These are phyloP conservation scores for Lithobates pipiens DNA, from an alignment of 2,797 vertebrate species.

Conservation along the genomic window DNA sequence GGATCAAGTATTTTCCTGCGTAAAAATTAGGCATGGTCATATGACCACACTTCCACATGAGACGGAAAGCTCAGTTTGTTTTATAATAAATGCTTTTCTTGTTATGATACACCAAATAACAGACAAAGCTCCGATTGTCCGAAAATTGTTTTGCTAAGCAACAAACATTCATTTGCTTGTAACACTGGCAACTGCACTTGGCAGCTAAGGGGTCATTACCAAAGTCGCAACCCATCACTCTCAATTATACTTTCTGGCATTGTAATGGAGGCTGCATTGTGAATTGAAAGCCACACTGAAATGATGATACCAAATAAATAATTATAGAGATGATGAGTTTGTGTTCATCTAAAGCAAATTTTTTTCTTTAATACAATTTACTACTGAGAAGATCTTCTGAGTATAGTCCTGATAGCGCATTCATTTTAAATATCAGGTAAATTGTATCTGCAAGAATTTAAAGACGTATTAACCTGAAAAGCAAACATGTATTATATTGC, in stretches of 20 bases:
- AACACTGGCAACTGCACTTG: constrained; percentile 20
- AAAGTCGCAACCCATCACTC: constrained; percentile 23
- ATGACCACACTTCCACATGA: constrained; percentile 25
- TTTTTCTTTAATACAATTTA: background rate
- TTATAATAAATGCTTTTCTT: constrained; percentile 55
- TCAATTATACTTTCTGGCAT: constrained; percentile 3
- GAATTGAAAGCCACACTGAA: background rate
- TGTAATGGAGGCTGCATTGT: constrained; percentile 16
- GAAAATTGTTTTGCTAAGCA: constrained; percentile 48
- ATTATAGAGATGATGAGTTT: background rate
- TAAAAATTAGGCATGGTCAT: constrained; percentile 37
- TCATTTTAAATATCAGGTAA: background rate
- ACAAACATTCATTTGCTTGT: constrained; percentile 26
- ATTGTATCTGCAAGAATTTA: background rate
- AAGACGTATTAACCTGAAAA: too few relatives aligned
- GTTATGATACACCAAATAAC: constrained; percentile 43
- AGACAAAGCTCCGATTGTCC: constrained; percentile 51
- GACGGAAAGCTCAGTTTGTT: constrained; percentile 36
- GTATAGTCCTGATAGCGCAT: background rate
- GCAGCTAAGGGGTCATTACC: constrained; percentile 40
- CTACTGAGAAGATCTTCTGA: background rate
- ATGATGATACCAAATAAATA: background rate
- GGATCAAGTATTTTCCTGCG: constrained; percentile 34
- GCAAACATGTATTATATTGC: too few relatives aligned
- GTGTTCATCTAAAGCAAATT: background rate